Conservation (phyloP, 2,888 invertebrate genomes). For the Drosophila dives region DNA sequence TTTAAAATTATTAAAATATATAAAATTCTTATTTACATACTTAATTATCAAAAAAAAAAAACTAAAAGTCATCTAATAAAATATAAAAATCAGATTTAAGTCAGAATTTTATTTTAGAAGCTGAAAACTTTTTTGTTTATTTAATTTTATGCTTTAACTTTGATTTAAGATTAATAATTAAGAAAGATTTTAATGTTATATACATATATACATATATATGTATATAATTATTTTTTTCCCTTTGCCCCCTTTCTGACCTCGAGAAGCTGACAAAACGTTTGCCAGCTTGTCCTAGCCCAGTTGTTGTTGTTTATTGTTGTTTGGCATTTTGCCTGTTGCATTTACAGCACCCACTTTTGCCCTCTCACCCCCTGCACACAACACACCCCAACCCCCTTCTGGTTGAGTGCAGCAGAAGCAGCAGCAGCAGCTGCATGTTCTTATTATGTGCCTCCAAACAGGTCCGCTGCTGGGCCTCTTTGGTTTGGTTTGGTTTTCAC, state of each 20-base stretch:
- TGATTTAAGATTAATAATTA: neutral
- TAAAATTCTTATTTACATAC: neutral
- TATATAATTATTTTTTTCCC: neutral
- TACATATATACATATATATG: no score
- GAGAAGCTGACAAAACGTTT: constrained; percentile 4
- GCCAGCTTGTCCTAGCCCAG: constrained; percentile 43
- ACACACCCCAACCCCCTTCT: neutral
- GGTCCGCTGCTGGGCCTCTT: constrained; percentile 58
- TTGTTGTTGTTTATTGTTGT: constrained; percentile 43
- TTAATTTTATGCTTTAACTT: neutral
- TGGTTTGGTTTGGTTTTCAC: constrained; percentile 76
- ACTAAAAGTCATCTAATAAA: no score
- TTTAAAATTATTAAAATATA: neutral
- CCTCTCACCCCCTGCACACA: constrained; percentile 8
- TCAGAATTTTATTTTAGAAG: neutral
- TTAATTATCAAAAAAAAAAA: no score
- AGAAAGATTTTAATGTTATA: neutral
- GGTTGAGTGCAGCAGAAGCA: constrained; percentile 30
- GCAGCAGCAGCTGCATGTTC: constrained; percentile 60
- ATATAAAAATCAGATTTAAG: neutral
- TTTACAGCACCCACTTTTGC: constrained; percentile 46
- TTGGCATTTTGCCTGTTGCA: constrained; percentile 59
- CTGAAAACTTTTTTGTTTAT: neutral
- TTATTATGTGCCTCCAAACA: constrained; percentile 74
- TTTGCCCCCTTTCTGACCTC: neutral